Evolutionary conservation across 92 coral and sea anemone species (phyloP).

Genomic region (Epizoanthus rinbou): DNA sequence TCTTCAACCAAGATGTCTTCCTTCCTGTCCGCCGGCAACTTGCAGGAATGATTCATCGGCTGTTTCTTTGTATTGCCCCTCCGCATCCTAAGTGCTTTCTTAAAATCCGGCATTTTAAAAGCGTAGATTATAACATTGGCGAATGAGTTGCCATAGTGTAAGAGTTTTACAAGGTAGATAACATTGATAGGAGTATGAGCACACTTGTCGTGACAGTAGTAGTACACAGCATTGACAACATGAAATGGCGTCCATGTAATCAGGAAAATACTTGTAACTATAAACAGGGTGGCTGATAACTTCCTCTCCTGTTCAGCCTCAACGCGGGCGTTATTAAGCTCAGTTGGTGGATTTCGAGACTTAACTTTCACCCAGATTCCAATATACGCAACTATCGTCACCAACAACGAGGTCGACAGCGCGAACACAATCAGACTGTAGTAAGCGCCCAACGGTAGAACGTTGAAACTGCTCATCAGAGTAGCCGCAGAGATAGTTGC

Average conservation of each 20-base stretch:
- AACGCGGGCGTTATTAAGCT: neutral
- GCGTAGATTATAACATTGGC: conserved; percentile 13
- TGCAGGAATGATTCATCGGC: too few relatives aligned
- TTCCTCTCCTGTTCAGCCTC: conserved; percentile 22
- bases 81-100: neutral
- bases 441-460: neutral
- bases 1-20: too few relatives aligned
- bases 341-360: neutral
- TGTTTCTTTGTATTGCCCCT: neutral
- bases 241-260: conserved; percentile 52
- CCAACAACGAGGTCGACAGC: conserved; percentile 16
- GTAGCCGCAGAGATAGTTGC: conserved; percentile 3
- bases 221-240: conserved; percentile 27
- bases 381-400: conserved; percentile 10
- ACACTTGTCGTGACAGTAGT: neutral
- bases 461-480: conserved; percentile 3
- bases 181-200: neutral
- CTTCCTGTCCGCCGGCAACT: too few relatives aligned
- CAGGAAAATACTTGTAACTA: conserved; percentile 40
- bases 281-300: conserved; percentile 36
- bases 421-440: conserved; percentile 1
- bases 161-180: neutral
- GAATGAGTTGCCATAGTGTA: conserved; percentile 9
- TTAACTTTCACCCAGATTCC: conserved; percentile 30
- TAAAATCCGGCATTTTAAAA: conserved; percentile 1